These are phyloP conservation scores for Bombus waltoni DNA, from an alignment of 1,140 invertebrate species.

Conservation along the genomic window DNA sequence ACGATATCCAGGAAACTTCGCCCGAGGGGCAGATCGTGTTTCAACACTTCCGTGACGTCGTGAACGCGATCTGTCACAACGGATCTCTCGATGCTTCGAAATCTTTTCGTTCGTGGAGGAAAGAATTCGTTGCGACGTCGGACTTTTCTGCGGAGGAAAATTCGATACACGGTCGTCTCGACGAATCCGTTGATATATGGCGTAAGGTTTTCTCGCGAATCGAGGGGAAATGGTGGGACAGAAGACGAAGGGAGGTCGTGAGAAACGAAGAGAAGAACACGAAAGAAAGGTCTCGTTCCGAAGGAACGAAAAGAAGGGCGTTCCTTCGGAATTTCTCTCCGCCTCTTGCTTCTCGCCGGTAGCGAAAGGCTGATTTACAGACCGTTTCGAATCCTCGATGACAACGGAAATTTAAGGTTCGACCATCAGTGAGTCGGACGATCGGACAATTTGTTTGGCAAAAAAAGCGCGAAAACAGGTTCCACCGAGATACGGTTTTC, in stretches of 20 bases:
- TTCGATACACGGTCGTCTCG: slow-evolving; percentile 6
- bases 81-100: neutral
- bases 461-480: neutral
- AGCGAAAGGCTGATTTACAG: slow-evolving; percentile 26
- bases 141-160: neutral
- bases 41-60: neutral
- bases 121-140: neutral
- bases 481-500: neutral
- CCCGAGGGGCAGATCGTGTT: neutral
- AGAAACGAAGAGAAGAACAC: neutral
- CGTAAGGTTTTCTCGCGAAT: neutral
- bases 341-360: no score
- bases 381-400: slow-evolving; percentile 20
- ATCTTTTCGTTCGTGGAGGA: neutral
- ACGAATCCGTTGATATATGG: slow-evolving; percentile 23
- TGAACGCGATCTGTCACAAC: neutral
- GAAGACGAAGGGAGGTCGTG: neutral
- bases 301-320: neutral
- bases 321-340: slow-evolving; percentile 13
- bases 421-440: neutral
- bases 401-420: slow-evolving; percentile 34
- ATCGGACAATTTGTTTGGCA: slow-evolving; percentile 1
- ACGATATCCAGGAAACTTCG: neutral
- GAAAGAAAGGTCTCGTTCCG: neutral
- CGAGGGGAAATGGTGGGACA: neutral